phyloP scores from a whole-genome alignment of 1,140 invertebrate species.

The Bombus pascuorum region DNA sequence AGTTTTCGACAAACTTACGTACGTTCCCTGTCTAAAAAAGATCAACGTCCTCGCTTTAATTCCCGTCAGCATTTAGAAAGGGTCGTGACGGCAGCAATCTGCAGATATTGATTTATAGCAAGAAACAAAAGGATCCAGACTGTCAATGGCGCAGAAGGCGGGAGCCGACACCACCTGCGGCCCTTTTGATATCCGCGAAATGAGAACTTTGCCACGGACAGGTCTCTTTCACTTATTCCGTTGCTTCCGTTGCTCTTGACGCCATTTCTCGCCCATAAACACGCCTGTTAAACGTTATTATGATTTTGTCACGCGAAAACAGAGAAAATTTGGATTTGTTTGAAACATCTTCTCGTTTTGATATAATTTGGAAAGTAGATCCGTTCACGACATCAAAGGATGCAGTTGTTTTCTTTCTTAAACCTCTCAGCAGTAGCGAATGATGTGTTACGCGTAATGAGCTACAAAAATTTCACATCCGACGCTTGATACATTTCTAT shows the following conservation, averaged over 20 bases:
- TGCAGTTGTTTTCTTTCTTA: constrained; percentile 14
- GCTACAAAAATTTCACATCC: constrained; percentile 19
- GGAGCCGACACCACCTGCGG: constrained; percentile 40
- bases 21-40: background rate
- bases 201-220: constrained; percentile 50
- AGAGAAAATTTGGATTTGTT: background rate
- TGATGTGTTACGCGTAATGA: constrained; percentile 5
- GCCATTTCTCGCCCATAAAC: constrained; percentile 12
- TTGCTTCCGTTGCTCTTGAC: background rate
- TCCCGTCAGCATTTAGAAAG: no score
- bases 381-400: background rate
- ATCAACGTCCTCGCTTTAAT: constrained; percentile 33
- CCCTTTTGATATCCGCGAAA: constrained; percentile 53
- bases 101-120: constrained; percentile 54
- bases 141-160: constrained; percentile 37
- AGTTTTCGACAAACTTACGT: background rate
- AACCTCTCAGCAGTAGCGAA: background rate
- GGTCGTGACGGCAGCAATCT: constrained; percentile 43
- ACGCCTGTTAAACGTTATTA: constrained; percentile 31
- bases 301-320: constrained; percentile 26
- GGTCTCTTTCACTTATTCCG: constrained; percentile 2
- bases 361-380: constrained; percentile 24
- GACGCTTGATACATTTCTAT: constrained; percentile 9
- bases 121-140: constrained; percentile 52
- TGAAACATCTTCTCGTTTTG: background rate